phyloP scores from a whole-genome alignment of 2,888 invertebrate genomes.

The Drosophila subquinaria region DNA sequence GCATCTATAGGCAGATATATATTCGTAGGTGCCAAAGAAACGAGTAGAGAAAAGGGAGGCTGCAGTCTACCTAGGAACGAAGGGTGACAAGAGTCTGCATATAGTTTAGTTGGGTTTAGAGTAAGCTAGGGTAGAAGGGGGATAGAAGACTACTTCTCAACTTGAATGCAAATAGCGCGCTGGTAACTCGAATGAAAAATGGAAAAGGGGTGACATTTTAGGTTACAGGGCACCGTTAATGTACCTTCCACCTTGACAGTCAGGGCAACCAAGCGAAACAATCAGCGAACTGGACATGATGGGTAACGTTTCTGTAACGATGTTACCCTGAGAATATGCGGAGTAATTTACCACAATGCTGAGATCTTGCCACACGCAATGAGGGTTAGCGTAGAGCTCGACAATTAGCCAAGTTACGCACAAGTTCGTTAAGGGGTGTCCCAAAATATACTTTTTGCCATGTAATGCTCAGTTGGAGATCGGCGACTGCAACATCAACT shows the following conservation, averaged over 20 bases:
- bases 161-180: constrained; percentile 56
- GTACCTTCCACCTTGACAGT: constrained; percentile 19
- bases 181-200: constrained; percentile 65
- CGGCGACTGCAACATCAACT: constrained; percentile 29
- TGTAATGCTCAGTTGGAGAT: constrained; percentile 48
- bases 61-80: constrained; percentile 12
- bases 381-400: constrained; percentile 29
- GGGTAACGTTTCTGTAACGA: constrained; percentile 50
- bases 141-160: constrained; percentile 38
- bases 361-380: constrained; percentile 35
- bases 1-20: constrained; percentile 8
- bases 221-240: constrained; percentile 6
- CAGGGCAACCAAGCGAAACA: constrained; percentile 70
- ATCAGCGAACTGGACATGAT: constrained; percentile 78
- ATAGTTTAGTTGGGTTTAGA: constrained; percentile 13
- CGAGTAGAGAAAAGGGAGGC: constrained; percentile 22
- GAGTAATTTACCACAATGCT: constrained; percentile 25
- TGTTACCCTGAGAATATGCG: constrained; percentile 39
- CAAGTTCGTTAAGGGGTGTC: constrained; percentile 20
- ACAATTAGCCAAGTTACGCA: constrained; percentile 57
- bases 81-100: constrained; percentile 35
- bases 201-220: constrained; percentile 63
- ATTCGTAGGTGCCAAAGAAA: background rate
- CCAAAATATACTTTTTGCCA: constrained; percentile 22
- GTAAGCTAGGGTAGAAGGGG: background rate